A percentile compares a stretch with the other conserved stretches of the same genome.
phyloP scores from a whole-genome alignment of 2,888 invertebrate genomes.

The Himalopsyche kuldschensis region DNA sequence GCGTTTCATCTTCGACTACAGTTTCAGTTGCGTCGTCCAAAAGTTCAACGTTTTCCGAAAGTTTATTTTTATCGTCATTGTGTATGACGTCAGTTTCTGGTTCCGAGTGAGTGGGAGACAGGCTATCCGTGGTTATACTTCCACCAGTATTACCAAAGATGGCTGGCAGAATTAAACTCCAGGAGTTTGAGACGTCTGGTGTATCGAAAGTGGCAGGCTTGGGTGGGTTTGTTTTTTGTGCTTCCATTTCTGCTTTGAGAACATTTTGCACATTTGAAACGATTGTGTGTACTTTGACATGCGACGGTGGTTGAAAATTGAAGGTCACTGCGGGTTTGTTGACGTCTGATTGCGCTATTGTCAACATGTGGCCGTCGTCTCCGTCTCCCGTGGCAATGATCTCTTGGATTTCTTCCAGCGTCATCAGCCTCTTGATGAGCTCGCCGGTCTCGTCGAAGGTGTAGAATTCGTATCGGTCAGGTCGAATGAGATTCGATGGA shows the following conservation, averaged over 20 bases:
- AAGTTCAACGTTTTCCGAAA: constrained; percentile 43
- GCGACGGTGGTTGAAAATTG: constrained; percentile 60
- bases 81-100: constrained; percentile 51
- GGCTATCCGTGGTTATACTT: constrained; percentile 61
- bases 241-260: constrained; percentile 74
- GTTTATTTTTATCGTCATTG: constrained; percentile 41
- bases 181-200: constrained; percentile 73
- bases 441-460: constrained; percentile 84
- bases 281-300: constrained; percentile 75
- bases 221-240: constrained; percentile 59
- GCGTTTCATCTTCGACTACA: not conserved
- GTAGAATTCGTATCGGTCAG: constrained; percentile 85
- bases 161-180: constrained; percentile 81
- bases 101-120: constrained; percentile 46
- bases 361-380: constrained; percentile 59
- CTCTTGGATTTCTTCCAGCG: constrained; percentile 80
- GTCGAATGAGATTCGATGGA: constrained; percentile 76
- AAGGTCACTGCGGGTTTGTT: constrained; percentile 53
- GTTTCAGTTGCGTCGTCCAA: not conserved
- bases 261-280: constrained; percentile 83
- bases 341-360: constrained; percentile 54
- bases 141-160: constrained; percentile 73
- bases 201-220: constrained; percentile 62
- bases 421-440: constrained; percentile 80
- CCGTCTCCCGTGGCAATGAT: constrained; percentile 82